phyloP scores from a whole-genome alignment of 2,797 vertebrate genomes.

The Lepilemur ruficaudatus region DNA sequence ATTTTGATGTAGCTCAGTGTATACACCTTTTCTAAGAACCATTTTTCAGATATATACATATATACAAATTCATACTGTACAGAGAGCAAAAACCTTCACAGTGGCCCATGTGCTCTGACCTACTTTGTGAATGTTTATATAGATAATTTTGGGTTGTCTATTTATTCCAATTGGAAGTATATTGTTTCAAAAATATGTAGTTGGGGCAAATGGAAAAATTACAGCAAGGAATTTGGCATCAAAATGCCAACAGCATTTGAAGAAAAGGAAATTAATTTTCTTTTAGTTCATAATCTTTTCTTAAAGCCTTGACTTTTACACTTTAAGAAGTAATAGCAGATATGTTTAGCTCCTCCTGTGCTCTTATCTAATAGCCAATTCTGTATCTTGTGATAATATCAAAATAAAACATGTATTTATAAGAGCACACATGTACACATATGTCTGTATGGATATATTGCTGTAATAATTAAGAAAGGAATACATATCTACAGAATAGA shows the following conservation, averaged over 20 bases:
- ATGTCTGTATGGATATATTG: background rate
- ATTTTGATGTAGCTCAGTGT: background rate
- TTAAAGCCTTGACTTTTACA: slow-evolving; percentile 10
- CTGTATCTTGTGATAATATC: background rate
- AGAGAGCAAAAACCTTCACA: background rate
- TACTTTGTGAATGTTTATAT: background rate
- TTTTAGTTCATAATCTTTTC: slow-evolving; percentile 3
- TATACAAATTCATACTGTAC: background rate
- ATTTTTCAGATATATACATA: background rate
- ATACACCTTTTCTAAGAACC: background rate
- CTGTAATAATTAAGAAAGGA: background rate
- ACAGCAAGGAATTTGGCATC: background rate
- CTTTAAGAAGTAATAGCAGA: background rate
- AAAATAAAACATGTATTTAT: background rate
- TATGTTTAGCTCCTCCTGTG: background rate
- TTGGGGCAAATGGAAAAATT: background rate
- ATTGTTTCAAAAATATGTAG: background rate
- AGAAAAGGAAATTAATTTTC: background rate
- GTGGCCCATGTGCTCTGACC: background rate
- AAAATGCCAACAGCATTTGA: background rate
- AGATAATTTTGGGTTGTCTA: background rate
- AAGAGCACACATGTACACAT: background rate
- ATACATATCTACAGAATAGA: background rate
- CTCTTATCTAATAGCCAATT: background rate
- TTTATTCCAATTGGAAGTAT: background rate